Evolutionary conservation across 2,113 vertebrate species (phyloP).

Genomic region (Orthonyx spaldingii): DNA sequence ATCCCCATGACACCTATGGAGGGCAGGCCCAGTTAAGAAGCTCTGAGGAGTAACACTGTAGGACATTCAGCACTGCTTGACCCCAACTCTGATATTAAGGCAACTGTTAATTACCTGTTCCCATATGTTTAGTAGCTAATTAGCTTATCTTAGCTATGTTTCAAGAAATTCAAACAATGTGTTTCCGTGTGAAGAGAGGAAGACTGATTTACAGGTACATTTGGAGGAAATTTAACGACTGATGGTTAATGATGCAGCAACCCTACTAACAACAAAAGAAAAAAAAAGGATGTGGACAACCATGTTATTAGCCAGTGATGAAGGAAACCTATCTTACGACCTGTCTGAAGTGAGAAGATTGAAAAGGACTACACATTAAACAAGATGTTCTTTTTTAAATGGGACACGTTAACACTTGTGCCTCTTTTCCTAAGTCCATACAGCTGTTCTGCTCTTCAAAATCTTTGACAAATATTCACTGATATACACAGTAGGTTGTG

Average conservation of each 20-base stretch:
- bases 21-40: background rate
- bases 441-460: background rate
- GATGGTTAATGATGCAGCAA: background rate
- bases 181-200: background rate
- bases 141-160: background rate
- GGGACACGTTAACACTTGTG: rapidly evolving
- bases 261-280: background rate
- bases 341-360: background rate
- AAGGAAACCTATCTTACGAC: background rate
- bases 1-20: background rate
- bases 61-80: background rate
- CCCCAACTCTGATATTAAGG: background rate
- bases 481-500: background rate
- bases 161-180: background rate
- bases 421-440: background rate
- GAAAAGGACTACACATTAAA: background rate
- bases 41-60: background rate
- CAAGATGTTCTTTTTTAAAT: background rate
- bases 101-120: background rate
- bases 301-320: background rate
- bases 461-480: background rate
- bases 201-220: background rate
- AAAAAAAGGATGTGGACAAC: background rate
- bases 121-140: background rate
- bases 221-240: background rate